Evolutionary conservation across 2,888 invertebrate genomes (phyloP).

Genomic region (Troides helena): DNA sequence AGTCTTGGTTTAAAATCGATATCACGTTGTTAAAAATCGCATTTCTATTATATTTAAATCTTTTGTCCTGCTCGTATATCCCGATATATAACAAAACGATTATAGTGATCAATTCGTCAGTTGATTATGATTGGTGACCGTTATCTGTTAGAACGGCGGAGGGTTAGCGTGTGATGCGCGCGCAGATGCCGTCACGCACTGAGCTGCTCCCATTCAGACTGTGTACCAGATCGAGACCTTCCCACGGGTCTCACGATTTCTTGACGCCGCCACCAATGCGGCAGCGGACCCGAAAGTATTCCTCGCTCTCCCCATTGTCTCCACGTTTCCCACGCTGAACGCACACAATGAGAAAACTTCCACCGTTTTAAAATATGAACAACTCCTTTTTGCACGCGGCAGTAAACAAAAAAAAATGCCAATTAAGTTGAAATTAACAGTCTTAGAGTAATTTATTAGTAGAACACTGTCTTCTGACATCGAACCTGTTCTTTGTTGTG

Average conservation of each 20-base stretch:
- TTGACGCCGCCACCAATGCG: constrained; percentile 43
- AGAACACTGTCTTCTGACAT: constrained; percentile 1
- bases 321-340: constrained; percentile 53
- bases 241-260: constrained; percentile 63
- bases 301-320: constrained; percentile 61
- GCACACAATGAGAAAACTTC: constrained; percentile 47
- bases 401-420: constrained; percentile 18
- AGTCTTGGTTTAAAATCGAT: too few species aligned
- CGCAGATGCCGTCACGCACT: constrained; percentile 39
- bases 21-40: too few species aligned
- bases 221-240: constrained; percentile 35
- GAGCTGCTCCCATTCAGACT: constrained; percentile 39
- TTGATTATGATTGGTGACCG: not conserved
- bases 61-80: too few species aligned
- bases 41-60: too few species aligned
- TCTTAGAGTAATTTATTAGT: not conserved
- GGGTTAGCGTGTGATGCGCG: not conserved
- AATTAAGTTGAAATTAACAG: constrained; percentile 20
- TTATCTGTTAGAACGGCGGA: not conserved
- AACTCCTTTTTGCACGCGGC: constrained; percentile 33
- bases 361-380: constrained; percentile 30
- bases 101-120: not conserved
- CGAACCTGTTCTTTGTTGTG: not conserved
- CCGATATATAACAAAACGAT: too few species aligned
- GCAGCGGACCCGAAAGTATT: constrained; percentile 40